A percentile compares a stretch with the other conserved stretches of the same genome.
These are phyloP conservation scores for Rhabdomys dilectus DNA, from an alignment of 2,113 vertebrate genomes.

Conservation along the genomic window DNA sequence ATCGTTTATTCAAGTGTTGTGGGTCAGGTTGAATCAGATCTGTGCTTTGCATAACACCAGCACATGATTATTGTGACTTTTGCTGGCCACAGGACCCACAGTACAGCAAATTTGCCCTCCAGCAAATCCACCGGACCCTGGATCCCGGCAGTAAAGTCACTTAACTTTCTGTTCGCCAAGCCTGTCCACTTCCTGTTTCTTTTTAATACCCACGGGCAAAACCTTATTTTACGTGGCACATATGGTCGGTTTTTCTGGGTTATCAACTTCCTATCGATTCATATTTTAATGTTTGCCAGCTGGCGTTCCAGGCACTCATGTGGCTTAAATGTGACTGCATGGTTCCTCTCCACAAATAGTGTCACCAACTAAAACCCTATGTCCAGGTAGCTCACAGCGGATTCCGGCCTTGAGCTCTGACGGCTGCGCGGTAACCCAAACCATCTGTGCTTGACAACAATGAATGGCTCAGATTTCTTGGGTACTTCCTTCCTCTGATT, in stretches of 20 bases:
- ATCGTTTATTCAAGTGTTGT: background rate
- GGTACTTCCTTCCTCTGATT: slow-evolving; percentile 90
- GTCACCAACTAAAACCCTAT: slow-evolving; percentile 66
- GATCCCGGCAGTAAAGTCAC: background rate
- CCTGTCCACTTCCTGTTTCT: slow-evolving; percentile 54
- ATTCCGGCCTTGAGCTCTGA: slow-evolving; percentile 82
- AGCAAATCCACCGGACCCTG: background rate
- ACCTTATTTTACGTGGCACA: slow-evolving; percentile 2
- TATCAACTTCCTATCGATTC: background rate
- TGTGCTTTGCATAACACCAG: background rate
- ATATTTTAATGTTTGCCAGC: background rate
- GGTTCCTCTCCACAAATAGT: slow-evolving; percentile 73
- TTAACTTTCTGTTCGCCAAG: background rate
- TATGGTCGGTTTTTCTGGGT: background rate
- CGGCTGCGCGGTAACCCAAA: slow-evolving; percentile 83
- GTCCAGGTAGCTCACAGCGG: slow-evolving; percentile 64
- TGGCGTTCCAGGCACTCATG: background rate
- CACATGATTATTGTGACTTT: background rate
- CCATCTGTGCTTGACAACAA: slow-evolving; percentile 85
- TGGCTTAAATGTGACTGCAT: background rate
- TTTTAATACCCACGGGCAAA: background rate
- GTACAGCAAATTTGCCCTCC: background rate
- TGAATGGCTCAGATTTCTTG: slow-evolving; percentile 86
- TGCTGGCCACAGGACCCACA: background rate
- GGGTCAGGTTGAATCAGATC: background rate